Conservation (phyloP, 2,797 vertebrate genomes). For the Peromyscus aztecus region DNA sequence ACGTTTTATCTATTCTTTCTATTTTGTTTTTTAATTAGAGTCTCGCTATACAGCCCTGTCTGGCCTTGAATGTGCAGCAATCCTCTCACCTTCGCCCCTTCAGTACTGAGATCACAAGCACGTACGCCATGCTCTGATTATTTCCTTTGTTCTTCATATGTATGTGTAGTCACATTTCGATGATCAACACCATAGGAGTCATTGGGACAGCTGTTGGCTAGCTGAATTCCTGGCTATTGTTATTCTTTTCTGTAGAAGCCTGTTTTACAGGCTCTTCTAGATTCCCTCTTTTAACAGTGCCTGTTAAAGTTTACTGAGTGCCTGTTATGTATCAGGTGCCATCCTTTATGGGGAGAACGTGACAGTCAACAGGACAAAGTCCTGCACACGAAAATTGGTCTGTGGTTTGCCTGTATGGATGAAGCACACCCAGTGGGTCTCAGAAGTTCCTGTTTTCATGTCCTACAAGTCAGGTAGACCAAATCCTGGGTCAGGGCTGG, state of each 20-base stretch:
- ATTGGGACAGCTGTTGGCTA: not conserved
- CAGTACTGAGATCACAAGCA: no score
- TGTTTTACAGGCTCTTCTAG: not conserved
- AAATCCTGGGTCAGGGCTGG: not conserved
- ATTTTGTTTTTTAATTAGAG: not conserved
- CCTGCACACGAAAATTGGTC: not conserved
- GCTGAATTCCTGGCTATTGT: not conserved
- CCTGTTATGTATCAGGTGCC: not conserved
- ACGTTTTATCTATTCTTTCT: not conserved
- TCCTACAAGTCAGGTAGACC: not conserved
- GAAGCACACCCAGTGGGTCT: not conserved
- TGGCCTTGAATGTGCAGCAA: not conserved
- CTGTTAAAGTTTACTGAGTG: not conserved
- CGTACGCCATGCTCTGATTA: not conserved
- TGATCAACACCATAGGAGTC: not conserved
- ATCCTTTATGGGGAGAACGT: not conserved
- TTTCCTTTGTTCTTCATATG: not conserved
- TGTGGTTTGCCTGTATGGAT: not conserved
- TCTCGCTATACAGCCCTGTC: not conserved
- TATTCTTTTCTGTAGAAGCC: slow-evolving; percentile 9
- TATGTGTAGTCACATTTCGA: not conserved
- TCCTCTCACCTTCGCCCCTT: not conserved
- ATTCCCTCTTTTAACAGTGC: not conserved
- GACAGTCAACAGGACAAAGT: not conserved
- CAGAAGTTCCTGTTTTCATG: not conserved